A percentile compares a stretch with the other conserved stretches of the same genome.
Evolutionary conservation across 2,797 vertebrate species (phyloP).

Genomic region (Sebastes alutus): DNA sequence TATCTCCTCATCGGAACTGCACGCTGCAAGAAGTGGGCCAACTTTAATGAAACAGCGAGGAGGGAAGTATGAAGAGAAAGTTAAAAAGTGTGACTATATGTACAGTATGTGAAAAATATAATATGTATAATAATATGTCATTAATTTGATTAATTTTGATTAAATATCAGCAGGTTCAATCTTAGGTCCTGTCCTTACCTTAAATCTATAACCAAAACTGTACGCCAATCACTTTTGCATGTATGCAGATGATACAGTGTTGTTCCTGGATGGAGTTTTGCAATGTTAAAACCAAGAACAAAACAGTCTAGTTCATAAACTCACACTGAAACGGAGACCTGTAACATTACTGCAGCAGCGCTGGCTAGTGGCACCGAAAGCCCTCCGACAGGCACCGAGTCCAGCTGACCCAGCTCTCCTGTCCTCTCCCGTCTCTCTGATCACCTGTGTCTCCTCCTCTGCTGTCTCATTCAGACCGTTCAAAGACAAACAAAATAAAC

Average conservation of each 20-base stretch:
- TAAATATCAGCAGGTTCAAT: neutral
- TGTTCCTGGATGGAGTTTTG: no score
- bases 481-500: no score
- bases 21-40: conserved; percentile 44
- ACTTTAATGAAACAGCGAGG: conserved; percentile 8
- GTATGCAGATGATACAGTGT: neutral
- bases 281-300: no score
- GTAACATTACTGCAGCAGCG: no score
- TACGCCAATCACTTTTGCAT: neutral
- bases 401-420: no score
- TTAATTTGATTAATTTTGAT: neutral
- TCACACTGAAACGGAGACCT: no score
- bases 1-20: conserved; percentile 23
- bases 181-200: neutral
- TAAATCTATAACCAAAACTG: neutral
- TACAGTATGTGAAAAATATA: neutral
- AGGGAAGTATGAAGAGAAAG: neutral
- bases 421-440: no score
- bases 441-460: no score
- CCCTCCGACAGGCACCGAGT: no score
- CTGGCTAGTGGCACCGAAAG: no score
- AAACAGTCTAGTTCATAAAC: no score
- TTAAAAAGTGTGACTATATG: neutral
- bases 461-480: no score
- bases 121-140: neutral